phyloP scores from a whole-genome alignment of 2,888 invertebrate species.

The Aromia moschata region DNA sequence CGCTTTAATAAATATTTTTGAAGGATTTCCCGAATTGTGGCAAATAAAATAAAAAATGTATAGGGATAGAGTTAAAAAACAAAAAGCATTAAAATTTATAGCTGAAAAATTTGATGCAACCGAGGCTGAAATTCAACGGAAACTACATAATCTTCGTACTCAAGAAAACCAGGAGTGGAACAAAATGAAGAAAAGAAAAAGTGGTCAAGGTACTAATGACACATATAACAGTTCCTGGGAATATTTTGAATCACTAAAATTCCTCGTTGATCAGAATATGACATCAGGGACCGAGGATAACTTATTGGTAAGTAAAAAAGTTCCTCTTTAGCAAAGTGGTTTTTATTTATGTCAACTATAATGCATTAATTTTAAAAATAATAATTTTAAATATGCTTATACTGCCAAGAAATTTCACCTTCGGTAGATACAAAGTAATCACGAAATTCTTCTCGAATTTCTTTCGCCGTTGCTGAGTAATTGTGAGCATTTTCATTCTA shows the following conservation, averaged over 20 bases:
- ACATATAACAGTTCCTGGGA: background rate
- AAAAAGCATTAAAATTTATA: constrained; percentile 23
- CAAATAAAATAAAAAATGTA: constrained; percentile 24
- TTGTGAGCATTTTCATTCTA: background rate
- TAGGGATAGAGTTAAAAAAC: constrained; percentile 19
- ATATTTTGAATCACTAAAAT: background rate
- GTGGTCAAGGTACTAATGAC: background rate
- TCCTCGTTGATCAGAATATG: background rate
- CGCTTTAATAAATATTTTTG: constrained; percentile 22
- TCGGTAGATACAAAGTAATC: no score
- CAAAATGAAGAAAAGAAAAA: background rate
- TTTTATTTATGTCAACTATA: background rate
- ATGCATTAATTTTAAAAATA: background rate
- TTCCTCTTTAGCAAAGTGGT: background rate
- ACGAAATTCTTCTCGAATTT: no score
- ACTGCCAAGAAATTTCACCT: background rate
- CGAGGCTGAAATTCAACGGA: constrained; percentile 16
- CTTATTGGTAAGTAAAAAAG: background rate
- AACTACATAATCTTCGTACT: constrained; percentile 22
- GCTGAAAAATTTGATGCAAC: constrained; percentile 23
- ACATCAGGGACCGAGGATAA: background rate
- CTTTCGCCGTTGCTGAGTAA: no score
- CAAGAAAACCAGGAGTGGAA: constrained; percentile 20
- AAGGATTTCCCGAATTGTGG: constrained; percentile 25
- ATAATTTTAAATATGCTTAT: background rate